These are phyloP conservation scores for Chaetodon auriga DNA, from an alignment of 2,113 vertebrate genomes.

Conservation along the genomic window DNA sequence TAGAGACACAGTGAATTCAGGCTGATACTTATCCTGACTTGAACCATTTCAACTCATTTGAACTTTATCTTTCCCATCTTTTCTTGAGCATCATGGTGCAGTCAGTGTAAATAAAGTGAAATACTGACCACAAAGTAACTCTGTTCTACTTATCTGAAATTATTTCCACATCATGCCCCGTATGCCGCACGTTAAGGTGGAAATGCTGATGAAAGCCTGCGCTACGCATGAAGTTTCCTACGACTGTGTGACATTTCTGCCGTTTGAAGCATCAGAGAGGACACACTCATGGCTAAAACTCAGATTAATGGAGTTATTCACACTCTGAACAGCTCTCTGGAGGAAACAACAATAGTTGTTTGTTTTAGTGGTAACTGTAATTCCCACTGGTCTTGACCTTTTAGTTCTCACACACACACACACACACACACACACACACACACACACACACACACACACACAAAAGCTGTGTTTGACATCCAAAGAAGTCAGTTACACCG, in stretches of 20 bases:
- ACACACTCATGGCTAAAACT: background rate
- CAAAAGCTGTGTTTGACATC: constrained; percentile 19
- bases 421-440: constrained; percentile 3
- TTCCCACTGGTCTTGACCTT: constrained; percentile 33
- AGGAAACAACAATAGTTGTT: constrained; percentile 15
- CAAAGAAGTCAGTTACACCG: background rate
- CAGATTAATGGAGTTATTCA: constrained; percentile 11
- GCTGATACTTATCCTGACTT: background rate
- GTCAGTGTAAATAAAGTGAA: background rate
- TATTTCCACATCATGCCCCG: background rate
- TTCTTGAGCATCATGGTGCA: background rate
- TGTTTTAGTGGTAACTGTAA: constrained; percentile 23
- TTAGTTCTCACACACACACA: constrained; percentile 16
- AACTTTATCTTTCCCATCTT: background rate
- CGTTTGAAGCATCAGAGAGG: background rate
- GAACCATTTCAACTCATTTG: background rate
- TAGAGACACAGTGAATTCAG: background rate
- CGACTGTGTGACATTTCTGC: background rate
- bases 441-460: constrained; percentile 15
- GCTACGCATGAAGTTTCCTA: background rate
- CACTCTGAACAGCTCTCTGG: constrained; percentile 1
- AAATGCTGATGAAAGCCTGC: background rate
- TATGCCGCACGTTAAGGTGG: background rate
- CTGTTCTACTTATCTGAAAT: background rate
- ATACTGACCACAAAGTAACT: background rate